A percentile compares a stretch with the other conserved stretches of the same genome.
These are phyloP conservation scores for Notechis scutatus DNA, from an alignment of 2,113 vertebrate species.

Conservation along the genomic window DNA sequence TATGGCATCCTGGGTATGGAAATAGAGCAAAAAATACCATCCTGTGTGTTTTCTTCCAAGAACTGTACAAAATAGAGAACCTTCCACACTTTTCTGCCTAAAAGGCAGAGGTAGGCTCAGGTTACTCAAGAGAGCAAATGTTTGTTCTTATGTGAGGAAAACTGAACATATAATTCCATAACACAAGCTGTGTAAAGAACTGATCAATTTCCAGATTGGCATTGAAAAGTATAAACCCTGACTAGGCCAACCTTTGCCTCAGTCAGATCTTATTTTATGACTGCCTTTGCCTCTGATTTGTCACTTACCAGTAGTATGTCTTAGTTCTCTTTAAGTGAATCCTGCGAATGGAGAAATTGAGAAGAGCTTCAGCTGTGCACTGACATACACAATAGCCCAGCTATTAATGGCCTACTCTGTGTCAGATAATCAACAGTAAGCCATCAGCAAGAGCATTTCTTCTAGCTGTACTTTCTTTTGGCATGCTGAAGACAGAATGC, in stretches of 20 bases:
- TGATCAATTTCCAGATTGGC: neutral
- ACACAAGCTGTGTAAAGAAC: neutral
- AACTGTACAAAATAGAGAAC: neutral
- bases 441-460: neutral
- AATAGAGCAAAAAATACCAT: neutral
- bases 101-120: neutral
- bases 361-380: neutral
- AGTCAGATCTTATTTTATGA: neutral
- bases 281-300: neutral
- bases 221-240: neutral
- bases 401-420: neutral
- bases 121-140: neutral
- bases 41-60: neutral
- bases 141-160: neutral
- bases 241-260: neutral
- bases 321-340: neutral
- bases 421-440: neutral
- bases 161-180: neutral
- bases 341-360: neutral
- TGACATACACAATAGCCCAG: neutral
- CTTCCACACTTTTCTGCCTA: neutral
- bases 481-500: neutral
- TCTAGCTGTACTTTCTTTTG: neutral
- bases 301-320: neutral
- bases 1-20: neutral